These are phyloP conservation scores for Drosophila ambigua DNA, from an alignment of 1,140 invertebrate species.

Conservation along the genomic window DNA sequence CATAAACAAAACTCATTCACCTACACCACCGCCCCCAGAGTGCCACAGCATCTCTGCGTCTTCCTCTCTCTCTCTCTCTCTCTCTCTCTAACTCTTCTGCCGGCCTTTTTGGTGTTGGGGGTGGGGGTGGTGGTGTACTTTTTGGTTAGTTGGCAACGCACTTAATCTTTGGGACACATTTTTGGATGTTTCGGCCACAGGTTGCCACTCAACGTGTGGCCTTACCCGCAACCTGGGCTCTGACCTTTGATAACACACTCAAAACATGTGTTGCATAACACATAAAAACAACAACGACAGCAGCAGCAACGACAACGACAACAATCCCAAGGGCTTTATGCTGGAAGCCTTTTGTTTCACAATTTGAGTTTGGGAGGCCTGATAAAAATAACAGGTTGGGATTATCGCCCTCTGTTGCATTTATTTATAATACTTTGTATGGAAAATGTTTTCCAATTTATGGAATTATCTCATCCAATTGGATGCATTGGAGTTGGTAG, in stretches of 20 bases:
- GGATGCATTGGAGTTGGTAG: no score
- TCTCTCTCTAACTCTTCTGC: no score
- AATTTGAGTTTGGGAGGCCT: slow-evolving; percentile 14
- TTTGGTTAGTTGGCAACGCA: slow-evolving; percentile 31
- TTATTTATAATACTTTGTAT: slow-evolving; percentile 5
- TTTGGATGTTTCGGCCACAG: slow-evolving; percentile 52
- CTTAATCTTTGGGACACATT: slow-evolving; percentile 71
- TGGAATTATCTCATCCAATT: no score
- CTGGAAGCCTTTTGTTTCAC: slow-evolving; percentile 14
- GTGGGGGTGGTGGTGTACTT: no score
- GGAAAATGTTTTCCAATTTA: background rate
- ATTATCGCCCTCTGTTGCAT: slow-evolving; percentile 33
- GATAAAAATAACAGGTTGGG: slow-evolving; percentile 19
- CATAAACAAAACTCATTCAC: slow-evolving; percentile 66
- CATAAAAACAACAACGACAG: slow-evolving; percentile 13
- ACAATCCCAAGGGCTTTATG: slow-evolving; percentile 38
- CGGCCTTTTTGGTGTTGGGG: no score
- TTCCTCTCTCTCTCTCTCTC: background rate
- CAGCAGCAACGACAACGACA: background rate
- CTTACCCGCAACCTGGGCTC: slow-evolving; percentile 2
- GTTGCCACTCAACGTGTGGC: slow-evolving; percentile 43
- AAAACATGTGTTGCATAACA: slow-evolving; percentile 49
- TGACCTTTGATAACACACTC: slow-evolving; percentile 50
- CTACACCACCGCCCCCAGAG: background rate
- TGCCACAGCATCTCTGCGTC: slow-evolving; percentile 5